Base-by-base conservation (phyloP, 2,888 invertebrate species). In the Ophion slaviceki region DNA sequence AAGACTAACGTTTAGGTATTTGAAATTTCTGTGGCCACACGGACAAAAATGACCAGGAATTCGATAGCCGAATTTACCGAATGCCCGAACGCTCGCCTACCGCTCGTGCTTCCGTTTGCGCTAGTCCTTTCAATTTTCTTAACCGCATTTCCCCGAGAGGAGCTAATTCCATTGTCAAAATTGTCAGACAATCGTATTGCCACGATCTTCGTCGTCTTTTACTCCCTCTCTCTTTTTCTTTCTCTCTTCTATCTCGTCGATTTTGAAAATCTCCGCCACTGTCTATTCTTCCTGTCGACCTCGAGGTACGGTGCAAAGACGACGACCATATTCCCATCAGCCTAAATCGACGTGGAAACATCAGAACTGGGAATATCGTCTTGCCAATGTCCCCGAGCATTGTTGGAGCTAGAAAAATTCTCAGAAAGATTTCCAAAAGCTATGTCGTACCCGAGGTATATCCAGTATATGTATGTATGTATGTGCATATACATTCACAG, bases 71-170 rank as follows among this genome's bases (percentile, higher is more conserved):
- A 40, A 20, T 24, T 61, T 24, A 20, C 61, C 24, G 40, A 61
- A 24, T 61, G 4, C 86, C 40, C 84, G 85, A 84, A 84, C 86
- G 85, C 86, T 53, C 80, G 45, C 40, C 28, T 64, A 62, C 36
- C 61, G 45, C 4, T 47, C 57, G 64, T 20, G 64, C 47, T 76
- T 71, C 70, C 82, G 78, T 80, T 57, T 80, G 70, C 57, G 74
- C 80, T 72, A 79, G 86, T 88, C 87, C 89, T 86, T 67, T 71
- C 71, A 17, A 64, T 66, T 80, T 67, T 62, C 67, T 72, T 92
- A 92, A 93, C 92, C 91, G 91, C 93, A 93, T 93, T 93, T 93
- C 88, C 17, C 89, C 89, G 83, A 88, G 76, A 80, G 88, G 89
- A 89, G 89, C 89, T 92, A 93, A 93, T 92, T 88, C 93, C 84